Percentiles rank a stretch among this genome's conserved stretches.
Conservation (phyloP, 2,888 invertebrate species). For the Polydrusus tereticollis region DNA sequence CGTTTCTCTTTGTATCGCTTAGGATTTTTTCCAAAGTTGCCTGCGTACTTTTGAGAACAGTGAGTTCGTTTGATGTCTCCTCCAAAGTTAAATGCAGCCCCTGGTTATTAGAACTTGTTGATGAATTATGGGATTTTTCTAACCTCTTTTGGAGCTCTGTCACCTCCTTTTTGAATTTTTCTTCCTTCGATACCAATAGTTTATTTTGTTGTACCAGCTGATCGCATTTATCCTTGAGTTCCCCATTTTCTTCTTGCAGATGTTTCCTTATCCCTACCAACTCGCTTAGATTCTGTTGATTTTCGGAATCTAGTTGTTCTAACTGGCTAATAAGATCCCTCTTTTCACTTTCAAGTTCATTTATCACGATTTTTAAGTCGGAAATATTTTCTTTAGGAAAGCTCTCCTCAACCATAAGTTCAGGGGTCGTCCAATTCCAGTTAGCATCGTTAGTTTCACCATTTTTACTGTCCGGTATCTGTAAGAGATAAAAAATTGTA, state of each 20-base stretch:
- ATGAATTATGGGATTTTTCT: not conserved
- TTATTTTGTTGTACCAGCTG: slow-evolving; percentile 72
- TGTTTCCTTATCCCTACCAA: slow-evolving; percentile 62
- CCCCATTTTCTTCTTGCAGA: slow-evolving; percentile 62
- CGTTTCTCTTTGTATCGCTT: slow-evolving; percentile 58
- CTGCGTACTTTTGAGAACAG: slow-evolving; percentile 54
- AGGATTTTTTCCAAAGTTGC: slow-evolving; percentile 53
- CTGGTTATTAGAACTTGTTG: slow-evolving; percentile 47
- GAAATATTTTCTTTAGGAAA: slow-evolving; percentile 52
- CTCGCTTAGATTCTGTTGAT: slow-evolving; percentile 63
- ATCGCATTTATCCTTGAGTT: slow-evolving; percentile 67
- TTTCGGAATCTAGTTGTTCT: slow-evolving; percentile 64
- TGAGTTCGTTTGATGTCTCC: slow-evolving; percentile 57
- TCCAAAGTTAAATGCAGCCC: slow-evolving; percentile 56
- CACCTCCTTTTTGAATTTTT: slow-evolving; percentile 66
- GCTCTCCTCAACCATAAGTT: slow-evolving; percentile 21
- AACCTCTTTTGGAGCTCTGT: slow-evolving; percentile 63
- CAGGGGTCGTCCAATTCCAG: slow-evolving; percentile 56
- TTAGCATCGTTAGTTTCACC: slow-evolving; percentile 35
- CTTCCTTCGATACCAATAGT: slow-evolving; percentile 67
- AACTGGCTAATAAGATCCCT: slow-evolving; percentile 59
- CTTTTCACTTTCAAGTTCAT: slow-evolving; percentile 61
- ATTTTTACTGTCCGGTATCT: slow-evolving; percentile 45
- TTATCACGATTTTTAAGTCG: slow-evolving; percentile 58
- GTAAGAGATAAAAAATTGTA: slow-evolving; percentile 43